phyloP scores from a whole-genome alignment of 2,888 invertebrate species.

The Hypsopygia costalis region DNA sequence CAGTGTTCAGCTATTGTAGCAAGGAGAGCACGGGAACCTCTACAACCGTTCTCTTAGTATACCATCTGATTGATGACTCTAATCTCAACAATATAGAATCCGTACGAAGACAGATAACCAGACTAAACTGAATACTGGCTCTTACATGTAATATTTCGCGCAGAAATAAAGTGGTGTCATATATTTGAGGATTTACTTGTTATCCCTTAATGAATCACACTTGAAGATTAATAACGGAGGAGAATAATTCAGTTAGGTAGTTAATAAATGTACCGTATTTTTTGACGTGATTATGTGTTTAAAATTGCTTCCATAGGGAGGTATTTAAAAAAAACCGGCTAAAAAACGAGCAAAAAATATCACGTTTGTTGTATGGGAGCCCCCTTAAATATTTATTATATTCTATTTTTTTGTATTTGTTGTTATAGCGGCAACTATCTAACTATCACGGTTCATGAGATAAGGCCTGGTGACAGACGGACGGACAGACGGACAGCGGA shows the following conservation, averaged over 20 bases:
- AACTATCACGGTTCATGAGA: too few species aligned
- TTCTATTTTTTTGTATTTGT: too few species aligned
- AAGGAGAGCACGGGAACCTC: constrained; percentile 34
- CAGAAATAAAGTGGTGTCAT: constrained; percentile 14
- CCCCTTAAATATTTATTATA: too few species aligned
- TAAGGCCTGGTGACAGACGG: too few species aligned
- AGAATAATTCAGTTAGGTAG: background rate
- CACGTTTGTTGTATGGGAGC: too few species aligned
- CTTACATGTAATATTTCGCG: constrained; percentile 30
- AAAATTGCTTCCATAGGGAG: too few species aligned
- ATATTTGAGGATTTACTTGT: constrained; percentile 15
- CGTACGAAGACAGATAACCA: constrained; percentile 47
- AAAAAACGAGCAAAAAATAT: too few species aligned
- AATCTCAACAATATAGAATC: constrained; percentile 58
- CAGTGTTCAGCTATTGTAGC: constrained; percentile 35
- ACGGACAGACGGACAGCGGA: too few species aligned
- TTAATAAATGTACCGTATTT: too few species aligned
- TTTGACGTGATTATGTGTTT: too few species aligned
- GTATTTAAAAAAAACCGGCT: too few species aligned
- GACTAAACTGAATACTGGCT: constrained; percentile 27
- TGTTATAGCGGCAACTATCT: too few species aligned
- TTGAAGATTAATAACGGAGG: background rate
- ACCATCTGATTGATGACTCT: constrained; percentile 62
- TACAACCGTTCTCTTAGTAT: constrained; percentile 36
- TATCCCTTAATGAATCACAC: constrained; percentile 9